These are phyloP conservation scores for Melolontha melolontha DNA, from an alignment of 2,888 invertebrate genomes.

Conservation along the genomic window DNA sequence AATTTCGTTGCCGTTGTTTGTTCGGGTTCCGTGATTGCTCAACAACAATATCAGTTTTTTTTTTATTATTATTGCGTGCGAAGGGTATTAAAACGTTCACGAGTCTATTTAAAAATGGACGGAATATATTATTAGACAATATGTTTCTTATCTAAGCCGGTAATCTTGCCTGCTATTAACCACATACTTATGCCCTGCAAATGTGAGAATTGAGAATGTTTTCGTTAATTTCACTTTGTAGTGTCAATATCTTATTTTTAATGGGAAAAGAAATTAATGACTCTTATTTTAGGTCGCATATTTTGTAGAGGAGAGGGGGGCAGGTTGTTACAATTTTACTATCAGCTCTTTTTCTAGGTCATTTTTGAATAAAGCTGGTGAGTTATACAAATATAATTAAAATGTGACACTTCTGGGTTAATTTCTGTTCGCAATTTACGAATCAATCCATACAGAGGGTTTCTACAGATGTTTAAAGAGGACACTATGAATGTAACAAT, in stretches of 20 bases:
- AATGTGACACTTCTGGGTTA: no score
- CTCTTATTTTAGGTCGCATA: no score
- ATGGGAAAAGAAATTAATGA: no score
- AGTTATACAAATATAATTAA: no score
- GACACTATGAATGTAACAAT: no score
- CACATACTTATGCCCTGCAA: constrained; percentile 8
- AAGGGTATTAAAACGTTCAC: constrained; percentile 36
- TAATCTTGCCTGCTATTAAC: constrained; percentile 31
- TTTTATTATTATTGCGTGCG: constrained; percentile 35
- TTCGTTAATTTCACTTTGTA: constrained; percentile 26
- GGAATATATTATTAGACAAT: constrained; percentile 37
- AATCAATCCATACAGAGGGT: no score
- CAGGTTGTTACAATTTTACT: no score
- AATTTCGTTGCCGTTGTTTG: constrained; percentile 19
- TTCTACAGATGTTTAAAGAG: no score
- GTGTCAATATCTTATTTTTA: background rate
- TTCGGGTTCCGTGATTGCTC: constrained; percentile 35
- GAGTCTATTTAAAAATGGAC: constrained; percentile 33
- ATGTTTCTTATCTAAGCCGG: constrained; percentile 30
- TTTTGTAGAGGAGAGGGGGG: no score
- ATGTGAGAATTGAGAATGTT: constrained; percentile 32
- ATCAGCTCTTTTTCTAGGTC: no score
- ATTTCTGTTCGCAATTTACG: no score
- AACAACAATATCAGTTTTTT: constrained; percentile 18
- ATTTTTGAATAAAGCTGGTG: no score